Evolutionary conservation across 2,888 invertebrate genomes (phyloP).

Genomic region (Torymus tubicola): DNA sequence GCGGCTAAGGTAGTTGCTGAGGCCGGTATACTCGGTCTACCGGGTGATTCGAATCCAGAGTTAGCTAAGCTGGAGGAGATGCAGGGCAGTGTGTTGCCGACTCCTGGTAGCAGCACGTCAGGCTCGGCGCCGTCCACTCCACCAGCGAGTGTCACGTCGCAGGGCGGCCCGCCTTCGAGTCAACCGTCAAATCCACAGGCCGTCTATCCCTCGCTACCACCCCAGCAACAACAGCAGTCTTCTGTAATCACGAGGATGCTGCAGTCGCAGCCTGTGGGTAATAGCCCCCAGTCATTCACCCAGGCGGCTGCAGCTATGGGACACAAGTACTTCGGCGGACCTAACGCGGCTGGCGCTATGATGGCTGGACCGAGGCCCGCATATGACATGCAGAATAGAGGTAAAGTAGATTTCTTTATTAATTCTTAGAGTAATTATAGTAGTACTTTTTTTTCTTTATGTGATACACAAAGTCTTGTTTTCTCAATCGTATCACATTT

Average conservation of each 20-base stretch:
- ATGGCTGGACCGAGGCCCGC: constrained; percentile 70
- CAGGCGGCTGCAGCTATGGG: constrained; percentile 75
- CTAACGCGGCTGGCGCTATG: constrained; percentile 62
- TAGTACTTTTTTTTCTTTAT: constrained; percentile 9
- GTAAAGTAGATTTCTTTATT: constrained; percentile 15
- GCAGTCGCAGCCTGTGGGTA: constrained; percentile 76
- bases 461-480: neutral
- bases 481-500: no score
- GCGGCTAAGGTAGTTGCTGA: constrained; percentile 76
- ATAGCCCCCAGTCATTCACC: constrained; percentile 72
- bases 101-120: constrained; percentile 73
- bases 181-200: constrained; percentile 65
- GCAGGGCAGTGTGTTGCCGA: constrained; percentile 66
- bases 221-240: constrained; percentile 73
- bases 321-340: constrained; percentile 74
- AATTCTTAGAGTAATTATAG: neutral
- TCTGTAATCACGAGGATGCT: constrained; percentile 83
- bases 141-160: constrained; percentile 68
- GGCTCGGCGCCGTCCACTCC: constrained; percentile 73
- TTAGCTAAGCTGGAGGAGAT: constrained; percentile 63
- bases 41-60: constrained; percentile 68
- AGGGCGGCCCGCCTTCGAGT: constrained; percentile 67
- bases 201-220: constrained; percentile 74
- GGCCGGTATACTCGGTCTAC: constrained; percentile 64
- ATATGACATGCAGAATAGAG: constrained; percentile 72